Evolutionary conservation across 2,797 vertebrate species (phyloP), one percentile per base, ranked within the genome.

Genomic region (Chelonia mydas): DNA sequence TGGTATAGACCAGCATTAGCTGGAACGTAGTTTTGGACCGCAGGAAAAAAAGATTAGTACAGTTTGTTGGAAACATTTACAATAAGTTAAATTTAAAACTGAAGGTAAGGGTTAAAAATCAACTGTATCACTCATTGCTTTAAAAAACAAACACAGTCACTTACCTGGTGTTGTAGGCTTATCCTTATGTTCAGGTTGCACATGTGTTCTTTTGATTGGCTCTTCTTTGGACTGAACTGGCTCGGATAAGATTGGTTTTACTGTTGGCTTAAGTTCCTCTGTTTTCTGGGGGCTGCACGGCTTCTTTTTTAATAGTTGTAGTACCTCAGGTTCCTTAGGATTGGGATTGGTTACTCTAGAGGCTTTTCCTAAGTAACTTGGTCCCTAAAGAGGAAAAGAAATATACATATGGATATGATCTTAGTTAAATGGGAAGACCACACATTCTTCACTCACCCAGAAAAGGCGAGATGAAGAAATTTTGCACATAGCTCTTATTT

Each of bases 141-240:
- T 33, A 84, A 79, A 41, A 47, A 82, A 23, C 10, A 87, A 5
- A 17, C 47, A 88, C 21, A 84, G 47, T 47, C 84, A 5, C n/a
- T 94, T 94, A 99, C 99, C 98, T 96, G 99, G 97, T 94, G 98
- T 97, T 94, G 97, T 97, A 88, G 98, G 91, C 84, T 97, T 96
- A 51, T 97, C 98, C 96, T 98, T 99, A 53, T 98, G 80, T 28
- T 98, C 98, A 93, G 97, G 94, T 87, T 98, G 97, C 61, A 97
- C 97, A 97, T 98, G 97, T 84, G 95, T 86, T 94, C 97, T 98
- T 97, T 97, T 98, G 87, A 81, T 95, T 90, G 95, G 91, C 91
- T 97, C 98, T 96, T 98, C 98, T 95, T 92, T 98, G 92, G 93
- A 84, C 47, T 93, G 98, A 87, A 94, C 82, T 81, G 81, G 53